These are phyloP conservation scores for Habroteleia sp. DNA, from an alignment of 2,888 invertebrate species.

Conservation along the genomic window DNA sequence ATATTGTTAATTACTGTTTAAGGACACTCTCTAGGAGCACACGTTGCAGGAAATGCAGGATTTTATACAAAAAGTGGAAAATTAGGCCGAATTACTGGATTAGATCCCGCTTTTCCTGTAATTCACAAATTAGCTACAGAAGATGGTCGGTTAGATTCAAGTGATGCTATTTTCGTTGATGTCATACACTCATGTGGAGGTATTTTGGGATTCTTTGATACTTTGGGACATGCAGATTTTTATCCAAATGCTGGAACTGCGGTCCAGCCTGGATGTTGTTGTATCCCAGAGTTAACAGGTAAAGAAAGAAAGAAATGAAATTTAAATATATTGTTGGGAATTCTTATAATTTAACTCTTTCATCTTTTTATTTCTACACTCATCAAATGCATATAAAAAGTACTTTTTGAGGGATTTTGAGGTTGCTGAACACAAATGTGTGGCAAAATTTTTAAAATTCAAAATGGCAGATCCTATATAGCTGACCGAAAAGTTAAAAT, in stretches of 20 bases:
- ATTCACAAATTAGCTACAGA: slow-evolving; percentile 73
- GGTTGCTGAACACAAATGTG: too few species aligned
- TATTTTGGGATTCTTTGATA: slow-evolving; percentile 77
- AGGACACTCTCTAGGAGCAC: slow-evolving; percentile 80
- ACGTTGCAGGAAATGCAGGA: slow-evolving; percentile 79
- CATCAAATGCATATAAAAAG: too few species aligned
- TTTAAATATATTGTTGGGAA: too few species aligned
- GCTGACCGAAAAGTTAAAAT: too few species aligned
- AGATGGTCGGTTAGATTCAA: slow-evolving; percentile 73
- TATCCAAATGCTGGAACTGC: slow-evolving; percentile 80
- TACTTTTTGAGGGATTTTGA: too few species aligned
- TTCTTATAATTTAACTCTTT: too few species aligned
- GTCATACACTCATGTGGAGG: slow-evolving; percentile 80
- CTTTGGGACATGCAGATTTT: slow-evolving; percentile 79
- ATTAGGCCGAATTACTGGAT: slow-evolving; percentile 80
- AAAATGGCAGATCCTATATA: too few species aligned
- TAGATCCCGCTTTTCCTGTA: slow-evolving; percentile 81
- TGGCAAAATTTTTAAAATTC: too few species aligned
- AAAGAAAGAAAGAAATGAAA: too few species aligned
- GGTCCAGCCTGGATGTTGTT: slow-evolving; percentile 80
- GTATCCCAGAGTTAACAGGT: slow-evolving; percentile 77
- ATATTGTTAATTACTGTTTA: neutral
- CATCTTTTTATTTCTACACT: too few species aligned
- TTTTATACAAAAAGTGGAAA: slow-evolving; percentile 71
- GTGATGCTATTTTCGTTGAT: slow-evolving; percentile 80